Evolutionary conservation across 2,113 vertebrate genomes (phyloP).

Genomic region (Pholis gunnellus): DNA sequence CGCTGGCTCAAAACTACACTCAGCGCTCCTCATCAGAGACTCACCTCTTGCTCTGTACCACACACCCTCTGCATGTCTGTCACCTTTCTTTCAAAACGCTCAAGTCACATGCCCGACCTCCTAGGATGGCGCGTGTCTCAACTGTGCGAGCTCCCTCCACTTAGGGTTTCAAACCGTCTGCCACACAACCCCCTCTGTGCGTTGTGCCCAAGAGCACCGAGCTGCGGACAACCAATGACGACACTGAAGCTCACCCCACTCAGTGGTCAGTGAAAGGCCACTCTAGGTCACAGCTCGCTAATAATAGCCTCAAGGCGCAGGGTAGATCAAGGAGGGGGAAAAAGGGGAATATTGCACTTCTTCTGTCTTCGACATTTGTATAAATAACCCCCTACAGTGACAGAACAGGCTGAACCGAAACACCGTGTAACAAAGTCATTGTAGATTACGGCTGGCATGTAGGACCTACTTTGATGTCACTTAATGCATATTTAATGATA

Average conservation of each 20-base stretch:
- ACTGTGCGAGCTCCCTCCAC: not conserved
- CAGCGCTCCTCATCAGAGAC: not conserved
- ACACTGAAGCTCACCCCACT: constrained; percentile 78
- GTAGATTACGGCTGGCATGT: not conserved
- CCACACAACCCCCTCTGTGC: not conserved
- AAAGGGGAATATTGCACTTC: not conserved
- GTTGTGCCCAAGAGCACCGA: constrained; percentile 43
- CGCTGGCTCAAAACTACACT: not conserved
- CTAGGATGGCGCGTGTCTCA: not conserved
- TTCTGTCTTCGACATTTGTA: not conserved
- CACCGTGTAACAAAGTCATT: not conserved
- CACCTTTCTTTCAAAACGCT: not conserved
- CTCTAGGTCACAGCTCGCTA: constrained; percentile 45
- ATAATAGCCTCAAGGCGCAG: not conserved
- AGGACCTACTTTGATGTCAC: not conserved
- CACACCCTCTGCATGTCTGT: not conserved
- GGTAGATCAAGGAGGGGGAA: not conserved
- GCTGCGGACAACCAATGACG: constrained; percentile 72
- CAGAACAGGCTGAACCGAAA: not conserved
- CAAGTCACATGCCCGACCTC: not conserved
- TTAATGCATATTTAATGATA: not conserved
- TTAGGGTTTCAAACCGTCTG: not conserved
- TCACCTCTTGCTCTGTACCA: constrained; percentile 11
- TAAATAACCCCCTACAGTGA: not conserved
- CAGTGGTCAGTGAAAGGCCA: constrained; percentile 60